phyloP scores from a whole-genome alignment of 2,113 vertebrate species.

The Podarcis cretensis region DNA sequence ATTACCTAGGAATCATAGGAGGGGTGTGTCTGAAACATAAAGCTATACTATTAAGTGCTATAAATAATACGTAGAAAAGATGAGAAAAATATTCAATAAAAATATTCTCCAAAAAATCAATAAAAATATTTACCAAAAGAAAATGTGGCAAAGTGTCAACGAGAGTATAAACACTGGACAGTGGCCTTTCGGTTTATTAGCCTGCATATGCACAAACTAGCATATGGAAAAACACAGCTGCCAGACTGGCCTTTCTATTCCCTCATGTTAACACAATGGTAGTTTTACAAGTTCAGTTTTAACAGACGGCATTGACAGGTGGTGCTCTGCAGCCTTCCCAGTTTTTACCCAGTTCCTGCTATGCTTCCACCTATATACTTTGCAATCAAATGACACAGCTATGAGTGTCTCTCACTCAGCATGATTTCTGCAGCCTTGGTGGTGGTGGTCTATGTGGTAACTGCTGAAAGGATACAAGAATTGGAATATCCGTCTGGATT shows the following conservation, averaged over 20 bases:
- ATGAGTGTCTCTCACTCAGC: background rate
- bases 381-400: background rate
- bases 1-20: no score
- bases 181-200: no score
- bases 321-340: background rate
- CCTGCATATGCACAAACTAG: background rate
- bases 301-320: background rate
- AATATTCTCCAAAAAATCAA: no score
- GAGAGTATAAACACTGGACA: no score
- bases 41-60: no score
- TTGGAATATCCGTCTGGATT: background rate
- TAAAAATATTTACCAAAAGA: no score
- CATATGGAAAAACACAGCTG: background rate
- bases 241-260: background rate
- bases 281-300: background rate
- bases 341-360: background rate
- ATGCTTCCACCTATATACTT: background rate
- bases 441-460: background rate
- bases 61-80: no score
- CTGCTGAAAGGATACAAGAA: background rate
- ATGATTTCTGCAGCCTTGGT: background rate
- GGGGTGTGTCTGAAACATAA: no score
- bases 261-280: background rate
- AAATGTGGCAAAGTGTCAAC: no score
- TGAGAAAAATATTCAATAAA: no score